Conservation (phyloP, 35 echinoderm and acorn worm species). For the Heliocidaris tuberculata region DNA sequence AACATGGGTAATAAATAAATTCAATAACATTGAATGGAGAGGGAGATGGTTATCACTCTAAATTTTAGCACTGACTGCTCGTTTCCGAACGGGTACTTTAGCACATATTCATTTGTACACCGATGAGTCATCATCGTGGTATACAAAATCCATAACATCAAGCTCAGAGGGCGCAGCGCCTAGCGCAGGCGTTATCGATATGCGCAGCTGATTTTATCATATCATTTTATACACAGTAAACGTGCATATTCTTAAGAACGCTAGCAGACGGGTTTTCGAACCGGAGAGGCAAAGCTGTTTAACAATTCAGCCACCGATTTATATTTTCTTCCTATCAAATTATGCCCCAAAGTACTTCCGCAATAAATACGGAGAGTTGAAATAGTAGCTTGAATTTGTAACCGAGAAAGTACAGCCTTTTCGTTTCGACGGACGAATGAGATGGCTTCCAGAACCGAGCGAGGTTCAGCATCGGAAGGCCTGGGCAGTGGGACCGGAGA, state of each 20-base stretch:
- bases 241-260: not conserved
- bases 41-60: not conserved
- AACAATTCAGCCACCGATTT: no score
- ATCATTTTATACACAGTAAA: not conserved
- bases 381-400: not conserved
- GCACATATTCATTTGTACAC: not conserved
- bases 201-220: no score
- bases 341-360: not conserved
- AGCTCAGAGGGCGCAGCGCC: no score
- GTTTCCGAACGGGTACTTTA: not conserved
- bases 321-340: not conserved
- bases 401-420: not conserved
- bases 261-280: not conserved
- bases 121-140: not conserved
- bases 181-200: no score
- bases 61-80: not conserved
- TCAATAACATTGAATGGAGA: no score
- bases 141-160: no score
- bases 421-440: not conserved
- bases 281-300: no score
- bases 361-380: not conserved
- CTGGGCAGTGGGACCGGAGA: not conserved
- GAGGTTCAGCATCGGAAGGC: slow-evolving; percentile 8
- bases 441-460: slow-evolving; percentile 30
- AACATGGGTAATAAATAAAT: no score